A percentile compares a stretch with the other conserved stretches of the same genome.
Evolutionary conservation across 2,113 vertebrate species (phyloP).

Genomic region (Alligator mississippiensis): DNA sequence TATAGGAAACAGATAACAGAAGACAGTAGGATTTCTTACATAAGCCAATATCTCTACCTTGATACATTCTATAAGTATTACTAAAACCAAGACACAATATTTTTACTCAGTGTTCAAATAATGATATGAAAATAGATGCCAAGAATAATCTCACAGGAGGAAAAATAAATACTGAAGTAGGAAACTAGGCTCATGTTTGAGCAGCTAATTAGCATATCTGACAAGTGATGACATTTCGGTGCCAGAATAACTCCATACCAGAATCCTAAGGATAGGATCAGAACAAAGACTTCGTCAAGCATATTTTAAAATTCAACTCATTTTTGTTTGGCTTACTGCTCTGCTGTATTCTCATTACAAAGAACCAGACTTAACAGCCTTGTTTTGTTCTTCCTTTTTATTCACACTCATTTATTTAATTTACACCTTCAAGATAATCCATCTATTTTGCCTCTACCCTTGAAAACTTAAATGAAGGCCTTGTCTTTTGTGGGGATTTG

Average conservation of each 20-base stretch:
- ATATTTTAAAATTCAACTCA: neutral
- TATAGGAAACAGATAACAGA: accelerated
- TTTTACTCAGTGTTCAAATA: slow-evolving; percentile 7
- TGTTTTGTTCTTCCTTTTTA: neutral
- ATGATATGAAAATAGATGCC: slow-evolving; percentile 43
- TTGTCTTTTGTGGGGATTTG: neutral
- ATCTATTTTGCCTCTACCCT: neutral
- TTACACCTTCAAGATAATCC: neutral
- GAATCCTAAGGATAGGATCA: neutral
- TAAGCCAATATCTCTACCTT: neutral
- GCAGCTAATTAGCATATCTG: slow-evolving; percentile 64
- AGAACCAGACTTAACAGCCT: neutral
- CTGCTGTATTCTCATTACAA: neutral
- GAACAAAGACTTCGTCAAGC: neutral
- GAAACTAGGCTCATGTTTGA: slow-evolving; percentile 51
- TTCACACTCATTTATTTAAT: neutral
- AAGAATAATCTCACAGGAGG: slow-evolving; percentile 40
- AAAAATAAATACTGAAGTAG: slow-evolving; percentile 56
- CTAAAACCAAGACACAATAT: slow-evolving; percentile 56
- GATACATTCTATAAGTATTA: slow-evolving; percentile 10
- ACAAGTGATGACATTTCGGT: slow-evolving; percentile 50
- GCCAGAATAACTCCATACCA: slow-evolving; percentile 18
- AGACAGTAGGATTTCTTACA: neutral
- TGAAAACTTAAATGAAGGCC: neutral
- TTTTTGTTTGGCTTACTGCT: neutral